Evolutionary conservation across 2,797 vertebrate genomes (phyloP), one percentile per base, ranked within the genome.

Genomic region (Paratrypauchen microcephalus): DNA sequence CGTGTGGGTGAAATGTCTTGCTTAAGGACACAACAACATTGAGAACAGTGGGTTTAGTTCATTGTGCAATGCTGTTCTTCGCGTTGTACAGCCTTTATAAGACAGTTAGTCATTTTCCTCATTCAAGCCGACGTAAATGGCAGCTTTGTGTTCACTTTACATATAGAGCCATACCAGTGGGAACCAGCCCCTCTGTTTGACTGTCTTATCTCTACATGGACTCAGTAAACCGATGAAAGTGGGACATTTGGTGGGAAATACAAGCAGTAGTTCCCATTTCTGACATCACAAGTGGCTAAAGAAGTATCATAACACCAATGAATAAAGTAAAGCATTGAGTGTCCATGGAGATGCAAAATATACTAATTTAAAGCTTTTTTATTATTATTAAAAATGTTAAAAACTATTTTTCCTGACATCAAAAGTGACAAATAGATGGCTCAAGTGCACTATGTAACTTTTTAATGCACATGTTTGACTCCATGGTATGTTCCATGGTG

Each of bases 161-260:
- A 21, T 21, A 7, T 2, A n/a, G 50, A 52, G 50, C 2, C 52
- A 4, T 3, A 4, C 2, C 39, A 48, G 23, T 48, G 62, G 39
- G 62, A 64, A 64, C 23, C 23, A 28, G 39, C 6, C 23, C 62
- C 5, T 64, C 41, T 64, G 62, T 64, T 64, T 64, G 23, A 19
- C 15, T 4, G 41, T 26, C 13, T 64, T 64, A 64, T 64, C 62
- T 64, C 21, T 5, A 48, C 41, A 0, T 28, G 11, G 55, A 28
- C n/a, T 62, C 19, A 7, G 62, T 19, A 47, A 64, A 64, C 23
- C 47, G 7, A 4, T 19, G 39, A 48, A 64, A 64, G 62, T 64
- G 62, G 62, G 21, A 47, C 23, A 11, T 64, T 47, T 47, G 23
- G 62, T 62, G 60, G 60, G 60, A 62, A 62, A 62, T 7, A n/a